Evolutionary conservation across 1,140 invertebrate genomes (phyloP), one percentile per base, ranked within the genome.

Genomic region (Bathynomus jamesi): DNA sequence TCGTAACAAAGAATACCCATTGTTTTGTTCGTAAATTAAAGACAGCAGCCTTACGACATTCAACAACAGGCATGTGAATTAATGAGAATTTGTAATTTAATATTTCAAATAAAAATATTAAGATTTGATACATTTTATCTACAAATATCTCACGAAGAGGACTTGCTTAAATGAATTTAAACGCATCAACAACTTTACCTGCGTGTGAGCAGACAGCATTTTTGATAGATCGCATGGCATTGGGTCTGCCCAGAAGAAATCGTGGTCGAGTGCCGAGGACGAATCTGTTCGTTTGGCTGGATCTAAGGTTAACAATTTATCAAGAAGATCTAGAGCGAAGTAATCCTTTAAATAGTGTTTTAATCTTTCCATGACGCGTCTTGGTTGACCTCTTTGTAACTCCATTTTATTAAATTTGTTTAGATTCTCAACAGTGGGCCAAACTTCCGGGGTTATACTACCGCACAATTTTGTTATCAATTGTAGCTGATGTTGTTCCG

Each of bases 231-330:
- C 94, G 79, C 89, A 89, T 0, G 95, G 95, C 89, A 96, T 92
- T 28, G 97, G 96, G 81, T 97, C 95, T 0, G 89, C 93, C 94
- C 95, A 99, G 82, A 99, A 99, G 82, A 99, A 99, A 80, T 98
- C 95, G 78, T 99, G 95, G 84, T 98, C 96, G 1, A 99, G 81
- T 0, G 96, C 96, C 1, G 90, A 89, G 80, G 99, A 95, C 0
- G 94, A 90, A 82, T 98, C 93, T 29, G 89, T 89, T 75, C 98
- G 84, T 82, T 96, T 95, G 0, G 87, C 87, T 0, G 97, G 97
- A 84, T 99, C 94, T 28, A 99, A 82, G n/a, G 91, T 90, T 5
- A 99, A 81, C 2, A 99, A 82, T 82, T 94, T 95, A 79, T 99
- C 96, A 0, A 99, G 81, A 24, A 99, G 84, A 82, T 98, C 95